phyloP scores from a whole-genome alignment of 1,140 invertebrate species.

The Panagrolaimus sp. region DNA sequence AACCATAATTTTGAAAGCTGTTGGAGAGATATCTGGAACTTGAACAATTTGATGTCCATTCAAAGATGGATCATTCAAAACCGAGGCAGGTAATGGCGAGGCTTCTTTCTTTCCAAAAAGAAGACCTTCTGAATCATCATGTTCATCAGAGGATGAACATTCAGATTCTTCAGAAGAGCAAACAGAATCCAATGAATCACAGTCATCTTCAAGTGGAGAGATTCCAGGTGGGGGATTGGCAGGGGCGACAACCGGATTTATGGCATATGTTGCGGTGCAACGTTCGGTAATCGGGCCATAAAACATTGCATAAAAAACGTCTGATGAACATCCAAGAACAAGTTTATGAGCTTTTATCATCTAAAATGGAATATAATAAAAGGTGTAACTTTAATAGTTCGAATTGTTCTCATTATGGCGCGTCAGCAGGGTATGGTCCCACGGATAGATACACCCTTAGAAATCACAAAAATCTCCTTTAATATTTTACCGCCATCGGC shows the following conservation, averaged over 20 bases:
- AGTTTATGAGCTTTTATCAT: conserved; percentile 31
- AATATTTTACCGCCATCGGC: too few species aligned
- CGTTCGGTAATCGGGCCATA: conserved; percentile 22
- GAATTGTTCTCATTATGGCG: too few species aligned
- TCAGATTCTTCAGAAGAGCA: background rate
- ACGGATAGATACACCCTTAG: too few species aligned
- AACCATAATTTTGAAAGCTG: conserved; percentile 31
- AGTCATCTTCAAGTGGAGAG: background rate
- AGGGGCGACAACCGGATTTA: background rate
- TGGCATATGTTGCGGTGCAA: background rate
- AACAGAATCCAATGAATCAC: background rate
- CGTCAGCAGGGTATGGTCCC: too few species aligned
- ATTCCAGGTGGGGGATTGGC: background rate
- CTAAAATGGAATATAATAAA: conserved; percentile 20
- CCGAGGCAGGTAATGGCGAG: background rate
- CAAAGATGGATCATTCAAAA: background rate
- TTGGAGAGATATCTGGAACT: conserved; percentile 31
- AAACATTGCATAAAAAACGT: conserved; percentile 35
- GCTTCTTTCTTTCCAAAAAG: background rate
- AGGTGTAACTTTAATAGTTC: too few species aligned
- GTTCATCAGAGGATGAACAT: background rate
- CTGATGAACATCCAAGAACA: conserved; percentile 27
- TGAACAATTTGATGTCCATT: conserved; percentile 26
- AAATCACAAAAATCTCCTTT: too few species aligned
- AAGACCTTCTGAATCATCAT: background rate